Evolutionary conservation across 2,888 invertebrate genomes (phyloP), one percentile per base, ranked within the genome.

Genomic region (Pandemis heparana): DNA sequence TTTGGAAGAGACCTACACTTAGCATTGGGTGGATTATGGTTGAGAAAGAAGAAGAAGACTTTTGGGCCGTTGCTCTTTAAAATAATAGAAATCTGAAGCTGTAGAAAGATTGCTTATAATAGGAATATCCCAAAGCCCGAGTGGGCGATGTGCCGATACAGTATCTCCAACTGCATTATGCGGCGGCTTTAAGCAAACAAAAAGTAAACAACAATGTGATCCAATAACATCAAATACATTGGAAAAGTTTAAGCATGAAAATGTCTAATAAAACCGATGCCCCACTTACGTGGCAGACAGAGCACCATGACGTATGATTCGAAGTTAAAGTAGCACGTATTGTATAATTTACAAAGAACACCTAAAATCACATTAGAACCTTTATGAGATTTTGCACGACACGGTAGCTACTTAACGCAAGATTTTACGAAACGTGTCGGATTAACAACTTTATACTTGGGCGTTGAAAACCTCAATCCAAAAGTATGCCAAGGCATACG

Each of bases 361-460:
- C n/a, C 14, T 48, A n/a, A n/a, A 12, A 53, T 53, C 18, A 5
- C 7, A 53, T 53, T 6, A 46, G 9, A 53, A 16, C 16, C 16
- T 18, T 16, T 53, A n/a, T 53, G 18, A 5, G 8, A 18, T 18
- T 53, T 18, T 9, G 53, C 16, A 6, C 18, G 9, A 18, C 12
- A 5, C 10, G 10, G 10, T 43, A 43, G n/a, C 3, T 16, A 53
- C 51, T 51, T 51, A 16, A 53, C 9, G 53, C 16, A 53, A 53
- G 9, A 53, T 53, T 53, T 53, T 53, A 18, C 53, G 53, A 53
- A 53, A 53, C 53, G 18, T 53, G 53, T 53, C 16, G 53, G 53
- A 53, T 53, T 53, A 53, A 53, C 18, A 53, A 53, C 18, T 53
- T 53, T 53, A 18, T 53, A 18, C 53, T 53, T 53, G 53, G 53